Conservation (phyloP, 2,888 invertebrate species). For the Drosophila parthenogenetica region DNA sequence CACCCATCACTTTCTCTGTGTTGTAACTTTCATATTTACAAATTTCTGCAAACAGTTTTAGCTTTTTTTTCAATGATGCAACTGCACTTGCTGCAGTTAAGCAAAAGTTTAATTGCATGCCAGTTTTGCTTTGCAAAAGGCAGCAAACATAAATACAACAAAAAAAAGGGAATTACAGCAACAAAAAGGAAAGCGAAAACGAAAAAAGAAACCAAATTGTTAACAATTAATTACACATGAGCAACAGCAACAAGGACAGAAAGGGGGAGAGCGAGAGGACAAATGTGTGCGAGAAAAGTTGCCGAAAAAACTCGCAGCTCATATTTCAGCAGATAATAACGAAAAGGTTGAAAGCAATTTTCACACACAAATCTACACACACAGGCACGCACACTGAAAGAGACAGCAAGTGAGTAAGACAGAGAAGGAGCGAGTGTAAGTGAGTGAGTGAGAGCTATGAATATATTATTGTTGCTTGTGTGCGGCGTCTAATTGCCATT, state of each 20-base stretch:
- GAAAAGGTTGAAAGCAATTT: slow-evolving; percentile 59
- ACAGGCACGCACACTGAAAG: slow-evolving; percentile 5
- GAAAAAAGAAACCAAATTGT: slow-evolving; percentile 46
- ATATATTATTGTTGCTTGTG: slow-evolving; percentile 61
- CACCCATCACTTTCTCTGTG: background rate
- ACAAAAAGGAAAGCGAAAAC: slow-evolving; percentile 13
- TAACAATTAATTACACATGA: slow-evolving; percentile 69
- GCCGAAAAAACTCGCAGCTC: slow-evolving; percentile 57
- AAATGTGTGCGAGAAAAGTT: slow-evolving; percentile 45
- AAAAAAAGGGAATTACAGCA: slow-evolving; percentile 14
- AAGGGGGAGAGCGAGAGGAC: slow-evolving; percentile 17
- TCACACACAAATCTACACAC: slow-evolving; percentile 17
- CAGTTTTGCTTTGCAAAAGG: slow-evolving; percentile 21
- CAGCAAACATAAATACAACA: slow-evolving; percentile 3
- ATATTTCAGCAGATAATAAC: slow-evolving; percentile 75
- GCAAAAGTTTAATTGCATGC: slow-evolving; percentile 63
- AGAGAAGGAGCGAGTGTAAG: background rate
- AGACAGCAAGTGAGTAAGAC: background rate
- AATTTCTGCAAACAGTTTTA: slow-evolving; percentile 46
- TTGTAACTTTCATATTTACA: slow-evolving; percentile 54
- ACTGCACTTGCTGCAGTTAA: slow-evolving; percentile 45
- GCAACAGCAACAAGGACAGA: slow-evolving; percentile 22
- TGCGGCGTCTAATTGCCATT: slow-evolving; percentile 68
- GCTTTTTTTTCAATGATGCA: slow-evolving; percentile 53
- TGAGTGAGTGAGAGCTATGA: slow-evolving; percentile 46